Evolutionary conservation across 1,140 invertebrate genomes (phyloP).

Genomic region (Trichomalopsis sarcophagae): DNA sequence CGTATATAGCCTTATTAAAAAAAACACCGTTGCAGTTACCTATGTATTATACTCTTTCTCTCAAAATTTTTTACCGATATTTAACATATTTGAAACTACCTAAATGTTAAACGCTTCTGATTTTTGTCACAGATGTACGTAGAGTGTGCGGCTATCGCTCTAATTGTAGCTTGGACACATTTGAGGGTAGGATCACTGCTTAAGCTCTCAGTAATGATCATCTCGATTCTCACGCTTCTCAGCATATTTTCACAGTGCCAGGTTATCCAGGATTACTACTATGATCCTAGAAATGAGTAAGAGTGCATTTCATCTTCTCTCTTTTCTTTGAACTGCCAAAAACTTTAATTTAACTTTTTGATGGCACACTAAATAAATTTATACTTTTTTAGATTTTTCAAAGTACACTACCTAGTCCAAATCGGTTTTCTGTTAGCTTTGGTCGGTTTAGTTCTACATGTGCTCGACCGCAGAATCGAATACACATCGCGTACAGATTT

Average conservation of each 20-base stretch:
- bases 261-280: conserved; percentile 76
- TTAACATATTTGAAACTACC: background rate
- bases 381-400: conserved; percentile 77
- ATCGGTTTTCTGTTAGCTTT: conserved; percentile 79
- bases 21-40: too few relatives aligned
- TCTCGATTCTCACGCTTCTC: conserved; percentile 76
- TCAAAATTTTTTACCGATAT: too few relatives aligned
- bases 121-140: conserved; percentile 82
- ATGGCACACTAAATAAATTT: background rate
- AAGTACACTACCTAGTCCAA: conserved; percentile 81
- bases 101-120: conserved; percentile 17
- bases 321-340: background rate
- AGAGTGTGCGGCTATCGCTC: conserved; percentile 85
- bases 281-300: conserved; percentile 75
- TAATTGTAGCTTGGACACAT: conserved; percentile 89
- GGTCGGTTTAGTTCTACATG: conserved; percentile 82
- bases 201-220: conserved; percentile 86
- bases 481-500: conserved; percentile 92
- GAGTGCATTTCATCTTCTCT: background rate
- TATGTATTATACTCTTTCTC: too few relatives aligned
- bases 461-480: conserved; percentile 90
- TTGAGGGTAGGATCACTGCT: conserved; percentile 88
- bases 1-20: too few relatives aligned
- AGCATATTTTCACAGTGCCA: conserved; percentile 61
- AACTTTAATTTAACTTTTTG: too few relatives aligned